phyloP scores from a whole-genome alignment of 2,888 invertebrate species.

The Xestia xanthographa region DNA sequence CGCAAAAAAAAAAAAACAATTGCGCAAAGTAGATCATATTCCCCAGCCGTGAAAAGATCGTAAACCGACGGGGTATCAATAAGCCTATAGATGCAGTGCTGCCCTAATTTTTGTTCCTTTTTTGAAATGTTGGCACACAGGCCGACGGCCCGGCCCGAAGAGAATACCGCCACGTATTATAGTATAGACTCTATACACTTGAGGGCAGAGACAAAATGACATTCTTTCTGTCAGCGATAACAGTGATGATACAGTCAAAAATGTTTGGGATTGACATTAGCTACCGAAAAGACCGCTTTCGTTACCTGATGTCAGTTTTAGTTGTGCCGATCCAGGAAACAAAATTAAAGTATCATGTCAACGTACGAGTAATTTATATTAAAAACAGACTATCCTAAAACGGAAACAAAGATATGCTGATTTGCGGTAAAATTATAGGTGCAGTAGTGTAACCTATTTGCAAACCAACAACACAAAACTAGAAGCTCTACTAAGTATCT shows the following conservation, averaged over 20 bases:
- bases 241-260: no score
- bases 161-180: not conserved
- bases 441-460: not conserved
- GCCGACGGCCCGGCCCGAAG: slow-evolving; percentile 6
- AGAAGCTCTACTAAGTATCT: not conserved
- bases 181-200: not conserved
- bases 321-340: not conserved
- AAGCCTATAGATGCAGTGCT: slow-evolving; percentile 40
- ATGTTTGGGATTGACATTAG: not conserved
- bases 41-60: not conserved
- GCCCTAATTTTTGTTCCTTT: slow-evolving; percentile 9
- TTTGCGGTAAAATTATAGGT: not conserved
- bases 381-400: not conserved
- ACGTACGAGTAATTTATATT: not conserved
- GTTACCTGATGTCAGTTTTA: not conserved
- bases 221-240: no score
- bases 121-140: slow-evolving; percentile 38
- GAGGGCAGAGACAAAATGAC: not conserved
- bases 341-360: not conserved
- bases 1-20: not conserved
- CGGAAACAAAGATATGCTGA: not conserved
- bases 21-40: slow-evolving; percentile 42
- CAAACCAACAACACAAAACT: not conserved
- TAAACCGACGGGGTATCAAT: slow-evolving; percentile 47
- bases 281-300: not conserved